phyloP scores from a whole-genome alignment of 2,888 invertebrate species.

The Agrenia bidenticulata region DNA sequence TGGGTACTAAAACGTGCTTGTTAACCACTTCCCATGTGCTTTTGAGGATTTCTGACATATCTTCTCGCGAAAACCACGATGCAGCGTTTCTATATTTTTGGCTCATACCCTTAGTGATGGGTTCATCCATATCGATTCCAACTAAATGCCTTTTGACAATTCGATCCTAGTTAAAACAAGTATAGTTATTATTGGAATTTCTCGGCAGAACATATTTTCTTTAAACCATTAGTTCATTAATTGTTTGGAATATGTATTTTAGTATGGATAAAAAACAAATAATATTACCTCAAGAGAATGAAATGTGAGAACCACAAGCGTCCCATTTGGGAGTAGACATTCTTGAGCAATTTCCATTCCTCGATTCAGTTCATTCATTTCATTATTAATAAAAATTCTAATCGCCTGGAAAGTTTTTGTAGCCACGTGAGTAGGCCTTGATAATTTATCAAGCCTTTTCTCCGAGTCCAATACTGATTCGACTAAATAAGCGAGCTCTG shows the following conservation, averaged over 20 bases:
- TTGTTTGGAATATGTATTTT: neutral
- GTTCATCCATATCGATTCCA: slow-evolving; percentile 72
- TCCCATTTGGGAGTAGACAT: slow-evolving; percentile 75
- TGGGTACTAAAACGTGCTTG: slow-evolving; percentile 77
- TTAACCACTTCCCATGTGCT: slow-evolving; percentile 75
- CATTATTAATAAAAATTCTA: slow-evolving; percentile 93
- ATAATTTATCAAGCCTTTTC: slow-evolving; percentile 69
- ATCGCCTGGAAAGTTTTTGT: slow-evolving; percentile 92
- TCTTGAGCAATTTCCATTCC: slow-evolving; percentile 74
- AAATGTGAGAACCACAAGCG: slow-evolving; percentile 80
- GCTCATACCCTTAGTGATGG: slow-evolving; percentile 67
- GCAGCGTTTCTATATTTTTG: slow-evolving; percentile 70
- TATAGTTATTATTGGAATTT: neutral
- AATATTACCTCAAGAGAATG: slow-evolving; percentile 67
- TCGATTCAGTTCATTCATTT: slow-evolving; percentile 90
- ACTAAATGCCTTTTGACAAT: slow-evolving; percentile 86
- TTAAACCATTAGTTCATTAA: neutral
- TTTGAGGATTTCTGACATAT: slow-evolving; percentile 65
- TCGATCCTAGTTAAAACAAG: slow-evolving; percentile 72
- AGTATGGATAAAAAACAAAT: too few species aligned
- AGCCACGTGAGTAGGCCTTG: slow-evolving; percentile 75
- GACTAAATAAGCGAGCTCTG: slow-evolving; percentile 75
- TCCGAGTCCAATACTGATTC: slow-evolving; percentile 62
- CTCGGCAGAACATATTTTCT: neutral
- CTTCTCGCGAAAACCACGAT: slow-evolving; percentile 63